Conservation (phyloP, 2,113 vertebrate genomes). For the Circaetus gallicus region DNA sequence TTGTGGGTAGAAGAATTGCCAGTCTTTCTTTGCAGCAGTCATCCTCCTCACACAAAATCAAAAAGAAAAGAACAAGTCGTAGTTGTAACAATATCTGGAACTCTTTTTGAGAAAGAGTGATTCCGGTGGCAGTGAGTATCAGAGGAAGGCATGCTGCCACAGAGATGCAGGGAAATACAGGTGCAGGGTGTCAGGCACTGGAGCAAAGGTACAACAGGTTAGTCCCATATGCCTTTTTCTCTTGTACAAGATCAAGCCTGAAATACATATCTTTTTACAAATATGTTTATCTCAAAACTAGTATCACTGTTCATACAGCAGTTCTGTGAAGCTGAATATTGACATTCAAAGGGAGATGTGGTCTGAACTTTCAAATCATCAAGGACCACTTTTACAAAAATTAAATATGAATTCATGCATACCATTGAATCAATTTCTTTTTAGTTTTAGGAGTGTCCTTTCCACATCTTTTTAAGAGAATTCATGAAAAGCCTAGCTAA, state of each 20-base stretch:
- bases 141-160: not conserved
- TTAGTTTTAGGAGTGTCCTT: constrained; percentile 45
- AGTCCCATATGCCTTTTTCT: not conserved
- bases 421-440: constrained; percentile 59
- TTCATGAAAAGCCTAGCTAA: constrained; percentile 52
- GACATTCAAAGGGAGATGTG: not conserved
- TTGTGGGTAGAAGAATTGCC: not conserved
- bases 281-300: not conserved
- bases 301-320: not conserved
- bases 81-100: not conserved
- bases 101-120: not conserved
- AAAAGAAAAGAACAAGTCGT: not conserved
- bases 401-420: constrained; percentile 62
- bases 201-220: not conserved
- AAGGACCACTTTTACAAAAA: constrained; percentile 53
- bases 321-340: not conserved
- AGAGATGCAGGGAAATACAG: not conserved
- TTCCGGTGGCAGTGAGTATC: not conserved
- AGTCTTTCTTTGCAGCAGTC: not conserved
- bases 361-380: constrained; percentile 41
- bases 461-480: constrained; percentile 50
- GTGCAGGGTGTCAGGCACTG: accelerated
- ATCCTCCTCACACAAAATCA: not conserved
- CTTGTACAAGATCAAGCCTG: not conserved
- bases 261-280: not conserved